Evolutionary conservation across 2,113 vertebrate genomes (phyloP), one percentile per base, ranked within the genome.

Genomic region (Istiophorus platypterus): DNA sequence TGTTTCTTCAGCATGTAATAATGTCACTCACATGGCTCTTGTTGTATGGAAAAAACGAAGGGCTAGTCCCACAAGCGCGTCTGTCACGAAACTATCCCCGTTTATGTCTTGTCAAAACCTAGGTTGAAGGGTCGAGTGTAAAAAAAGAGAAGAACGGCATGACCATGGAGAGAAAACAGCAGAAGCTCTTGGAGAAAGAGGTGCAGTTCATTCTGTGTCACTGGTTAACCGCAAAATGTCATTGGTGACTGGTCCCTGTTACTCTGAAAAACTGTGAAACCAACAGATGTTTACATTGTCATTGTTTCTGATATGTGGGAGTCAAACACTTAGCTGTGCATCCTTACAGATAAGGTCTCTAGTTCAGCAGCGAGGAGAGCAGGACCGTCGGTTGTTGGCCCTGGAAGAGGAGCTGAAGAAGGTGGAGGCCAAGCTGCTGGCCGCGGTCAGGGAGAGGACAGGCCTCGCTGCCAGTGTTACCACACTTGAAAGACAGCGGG

Each of bases 181-280:
- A 96, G 86, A 97, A 96, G 80, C 86, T 92, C 0, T 22, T 99
- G 87, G 97, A 99, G 89, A 98, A 96, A 85, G 97, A 99, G 96
- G 98, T 97, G 92, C 6, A 24, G 20, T n/a, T 57, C 27, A 37
- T 64, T 2, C 45, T 34, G 10, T 29, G 17, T 24, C 24, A 20
- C n/a, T n/a, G 18, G 5, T 29, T 47, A n/a, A 18, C 13, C 7
- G 37, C 1, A 72, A 49, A 24, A 34, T 31, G 26, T 10, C 49
- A 17, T 24, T 57, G 5, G 5, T 27, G 7, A 2, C 15, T 56
- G n/a, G 11, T 56, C 24, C n/a, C 49, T 51, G 18, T 22, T 51
- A 5, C 54, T 13, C 24, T 12, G n/a, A 14, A 56, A 56, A 42
- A 72, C 5, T 29, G 17, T 2, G 29, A 5, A 51, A 52, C 29